Evolutionary conservation across 2,888 invertebrate species (phyloP).

Genomic region (Venusia cambrica): DNA sequence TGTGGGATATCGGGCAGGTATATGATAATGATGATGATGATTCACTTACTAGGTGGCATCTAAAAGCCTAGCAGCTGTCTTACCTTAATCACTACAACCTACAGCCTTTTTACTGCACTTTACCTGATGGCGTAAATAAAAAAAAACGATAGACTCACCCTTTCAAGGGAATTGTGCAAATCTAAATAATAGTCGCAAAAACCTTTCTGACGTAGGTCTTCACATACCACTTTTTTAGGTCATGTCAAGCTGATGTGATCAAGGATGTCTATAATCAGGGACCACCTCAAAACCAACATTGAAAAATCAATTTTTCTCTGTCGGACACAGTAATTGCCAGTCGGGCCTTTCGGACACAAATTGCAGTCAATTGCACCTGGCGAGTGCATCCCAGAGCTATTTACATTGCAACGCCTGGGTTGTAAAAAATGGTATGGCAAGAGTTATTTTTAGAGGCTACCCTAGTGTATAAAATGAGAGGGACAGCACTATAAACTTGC

Average conservation of each 20-base stretch:
- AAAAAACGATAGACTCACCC: constrained; percentile 1
- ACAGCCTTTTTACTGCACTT: no score
- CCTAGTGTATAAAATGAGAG: constrained; percentile 4
- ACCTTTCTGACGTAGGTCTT: constrained; percentile 18
- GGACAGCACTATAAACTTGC: no score
- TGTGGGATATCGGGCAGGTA: no score
- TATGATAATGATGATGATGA: no score
- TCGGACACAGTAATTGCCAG: constrained; percentile 65
- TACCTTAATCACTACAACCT: no score
- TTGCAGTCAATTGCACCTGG: constrained; percentile 71
- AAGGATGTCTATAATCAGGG: constrained; percentile 37
- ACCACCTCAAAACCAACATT: constrained; percentile 64
- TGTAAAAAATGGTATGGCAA: constrained; percentile 30
- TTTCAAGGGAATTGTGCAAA: constrained; percentile 9
- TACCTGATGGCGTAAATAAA: neutral
- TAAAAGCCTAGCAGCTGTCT: no score
- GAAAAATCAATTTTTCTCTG: constrained; percentile 69
- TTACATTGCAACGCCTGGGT: constrained; percentile 54
- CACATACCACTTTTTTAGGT: constrained; percentile 22
- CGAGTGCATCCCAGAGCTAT: constrained; percentile 45
- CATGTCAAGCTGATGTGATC: constrained; percentile 19
- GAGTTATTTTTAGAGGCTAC: constrained; percentile 22
- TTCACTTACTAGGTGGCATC: no score
- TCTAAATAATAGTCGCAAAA: constrained; percentile 18
- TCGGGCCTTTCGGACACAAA: constrained; percentile 56